phyloP scores from a whole-genome alignment of 2,888 invertebrate species.

The Synanthedon tipuliformis region DNA sequence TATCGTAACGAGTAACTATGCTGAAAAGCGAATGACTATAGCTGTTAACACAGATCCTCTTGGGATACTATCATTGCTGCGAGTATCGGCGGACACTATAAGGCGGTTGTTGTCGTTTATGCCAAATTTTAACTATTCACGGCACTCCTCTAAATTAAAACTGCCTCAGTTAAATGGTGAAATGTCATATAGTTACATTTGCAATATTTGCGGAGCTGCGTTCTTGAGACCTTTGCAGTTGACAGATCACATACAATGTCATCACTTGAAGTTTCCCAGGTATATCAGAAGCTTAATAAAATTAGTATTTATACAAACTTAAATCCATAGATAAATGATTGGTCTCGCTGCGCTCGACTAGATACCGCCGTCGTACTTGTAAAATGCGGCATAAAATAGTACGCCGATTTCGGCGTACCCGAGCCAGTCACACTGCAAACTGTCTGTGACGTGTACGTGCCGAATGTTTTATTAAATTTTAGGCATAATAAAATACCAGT shows the following conservation, averaged over 20 bases:
- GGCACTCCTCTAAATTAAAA: conserved; percentile 21
- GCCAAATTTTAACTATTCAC: conserved; percentile 30
- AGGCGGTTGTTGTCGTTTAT: conserved; percentile 36
- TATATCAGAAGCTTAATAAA: conserved; percentile 13
- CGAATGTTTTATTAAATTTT: too few species aligned
- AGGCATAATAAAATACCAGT: too few species aligned
- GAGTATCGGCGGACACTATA: conserved; percentile 37
- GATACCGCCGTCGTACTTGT: too few species aligned
- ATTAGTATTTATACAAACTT: neutral
- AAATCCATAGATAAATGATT: too few species aligned
- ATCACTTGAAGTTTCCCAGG: conserved; percentile 34
- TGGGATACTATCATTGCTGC: conserved; percentile 33
- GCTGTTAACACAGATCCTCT: conserved; percentile 57
- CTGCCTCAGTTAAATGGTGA: conserved; percentile 10
- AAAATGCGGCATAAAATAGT: too few species aligned
- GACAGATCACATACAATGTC: conserved; percentile 39
- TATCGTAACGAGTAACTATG: conserved; percentile 1
- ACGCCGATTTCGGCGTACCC: too few species aligned
- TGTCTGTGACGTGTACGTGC: too few species aligned
- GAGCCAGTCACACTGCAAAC: too few species aligned
- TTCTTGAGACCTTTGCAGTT: conserved; percentile 36
- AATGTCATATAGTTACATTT: conserved; percentile 22
- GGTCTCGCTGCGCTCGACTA: too few species aligned
- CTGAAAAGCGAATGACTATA: conserved; percentile 19
- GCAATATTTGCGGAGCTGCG: conserved; percentile 45